phyloP scores from a whole-genome alignment of 2,888 invertebrate genomes.

The Xestobium rufovillosum region DNA sequence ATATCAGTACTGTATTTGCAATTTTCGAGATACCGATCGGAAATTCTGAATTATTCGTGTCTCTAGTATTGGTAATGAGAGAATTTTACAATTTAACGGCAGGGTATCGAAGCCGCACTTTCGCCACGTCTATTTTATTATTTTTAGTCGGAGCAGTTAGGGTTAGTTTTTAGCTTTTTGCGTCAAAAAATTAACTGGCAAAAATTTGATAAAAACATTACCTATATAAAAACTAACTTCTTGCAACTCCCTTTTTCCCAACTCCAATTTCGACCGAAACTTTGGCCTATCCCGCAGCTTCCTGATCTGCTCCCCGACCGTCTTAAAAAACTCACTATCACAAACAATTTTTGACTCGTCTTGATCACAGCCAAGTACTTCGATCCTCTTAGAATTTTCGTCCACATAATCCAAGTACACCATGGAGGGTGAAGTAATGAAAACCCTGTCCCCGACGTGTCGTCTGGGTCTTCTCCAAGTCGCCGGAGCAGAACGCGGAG shows the following conservation, averaged over 20 bases:
- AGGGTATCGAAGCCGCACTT: no score
- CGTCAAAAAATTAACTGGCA: no score
- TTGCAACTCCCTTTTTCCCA: conserved; percentile 37
- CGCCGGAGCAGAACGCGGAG: conserved; percentile 43
- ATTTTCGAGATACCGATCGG: no score
- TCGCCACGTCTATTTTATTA: no score
- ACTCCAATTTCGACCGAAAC: conserved; percentile 34
- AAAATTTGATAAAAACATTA: no score
- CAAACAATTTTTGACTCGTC: conserved; percentile 5
- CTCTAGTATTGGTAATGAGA: no score
- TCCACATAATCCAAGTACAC: conserved; percentile 44
- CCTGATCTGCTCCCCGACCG: conserved; percentile 24
- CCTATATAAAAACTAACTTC: conserved; percentile 40
- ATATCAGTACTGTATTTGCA: no score
- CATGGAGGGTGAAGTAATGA: conserved; percentile 50
- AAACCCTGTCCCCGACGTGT: conserved; percentile 55
- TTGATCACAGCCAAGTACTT: not conserved
- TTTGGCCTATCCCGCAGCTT: conserved; percentile 31
- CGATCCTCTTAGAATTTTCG: conserved; percentile 23
- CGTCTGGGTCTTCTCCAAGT: conserved; percentile 49
- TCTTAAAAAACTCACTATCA: conserved; percentile 16
- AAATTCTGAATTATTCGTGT: no score
- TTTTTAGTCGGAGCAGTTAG: no score
- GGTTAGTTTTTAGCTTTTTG: no score
- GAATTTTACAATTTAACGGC: no score